A percentile compares a stretch with the other conserved stretches of the same genome.
Conservation (phyloP, 2,888 invertebrate genomes). For the Aphodius granarius region DNA sequence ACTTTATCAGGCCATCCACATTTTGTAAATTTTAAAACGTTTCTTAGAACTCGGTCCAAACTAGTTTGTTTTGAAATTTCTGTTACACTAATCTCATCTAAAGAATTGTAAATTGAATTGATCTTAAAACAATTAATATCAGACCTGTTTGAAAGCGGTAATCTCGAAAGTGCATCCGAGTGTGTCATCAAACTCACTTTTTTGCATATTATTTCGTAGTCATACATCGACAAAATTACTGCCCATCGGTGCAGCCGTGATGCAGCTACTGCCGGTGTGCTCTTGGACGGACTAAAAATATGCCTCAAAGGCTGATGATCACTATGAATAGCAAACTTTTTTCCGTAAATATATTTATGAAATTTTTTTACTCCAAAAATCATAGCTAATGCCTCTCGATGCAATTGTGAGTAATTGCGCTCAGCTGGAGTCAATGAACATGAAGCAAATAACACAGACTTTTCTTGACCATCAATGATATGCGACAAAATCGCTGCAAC, state of each 20-base stretch:
- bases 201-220: no score
- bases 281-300: constrained; percentile 33
- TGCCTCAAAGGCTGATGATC: constrained; percentile 34
- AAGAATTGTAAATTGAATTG: no score
- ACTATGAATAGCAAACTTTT: constrained; percentile 31
- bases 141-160: no score
- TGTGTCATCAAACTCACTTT: no score
- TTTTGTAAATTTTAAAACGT: no score
- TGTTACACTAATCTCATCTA: no score
- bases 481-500: constrained; percentile 31
- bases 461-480: constrained; percentile 31
- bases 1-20: no score
- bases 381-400: constrained; percentile 34
- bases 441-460: constrained; percentile 34
- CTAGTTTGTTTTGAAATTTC: no score
- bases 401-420: constrained; percentile 33
- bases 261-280: constrained; percentile 24
- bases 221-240: no score
- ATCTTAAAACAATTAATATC: no score
- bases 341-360: constrained; percentile 48
- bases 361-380: constrained; percentile 49
- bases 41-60: no score
- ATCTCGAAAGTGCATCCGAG: no score
- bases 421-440: constrained; percentile 30
- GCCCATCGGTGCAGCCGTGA: constrained; percentile 14